These are phyloP conservation scores for Psammodynastes pulverulentus DNA, from an alignment of 2,113 vertebrate species.

Conservation along the genomic window DNA sequence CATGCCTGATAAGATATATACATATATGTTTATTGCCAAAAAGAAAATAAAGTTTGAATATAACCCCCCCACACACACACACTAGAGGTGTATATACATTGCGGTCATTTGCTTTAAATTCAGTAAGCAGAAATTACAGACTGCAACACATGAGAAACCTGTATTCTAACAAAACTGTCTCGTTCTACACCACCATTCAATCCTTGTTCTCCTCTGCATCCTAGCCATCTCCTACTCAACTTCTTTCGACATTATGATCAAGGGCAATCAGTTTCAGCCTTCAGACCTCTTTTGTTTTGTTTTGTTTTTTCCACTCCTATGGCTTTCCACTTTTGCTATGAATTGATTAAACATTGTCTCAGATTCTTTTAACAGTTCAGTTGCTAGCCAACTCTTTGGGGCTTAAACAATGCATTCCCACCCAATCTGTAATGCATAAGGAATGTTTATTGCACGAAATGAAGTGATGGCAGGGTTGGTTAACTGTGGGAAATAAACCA, in stretches of 20 bases:
- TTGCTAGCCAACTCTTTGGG: neutral
- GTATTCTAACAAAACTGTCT: neutral
- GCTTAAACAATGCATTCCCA: neutral
- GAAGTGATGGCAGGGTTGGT: neutral
- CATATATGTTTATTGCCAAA: neutral
- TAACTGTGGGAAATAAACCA: neutral
- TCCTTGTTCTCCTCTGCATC: constrained; percentile 38
- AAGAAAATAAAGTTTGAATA: neutral
- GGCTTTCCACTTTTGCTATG: too few species aligned
- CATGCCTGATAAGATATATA: neutral
- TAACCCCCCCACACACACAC: neutral
- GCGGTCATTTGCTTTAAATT: neutral
- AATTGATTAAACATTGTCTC: neutral
- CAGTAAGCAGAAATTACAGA: neutral
- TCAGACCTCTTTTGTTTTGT: neutral
- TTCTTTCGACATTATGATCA: neutral
- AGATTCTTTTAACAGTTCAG: neutral
- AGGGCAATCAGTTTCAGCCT: neutral
- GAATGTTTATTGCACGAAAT: neutral
- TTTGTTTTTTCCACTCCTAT: neutral
- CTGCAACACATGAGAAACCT: neutral
- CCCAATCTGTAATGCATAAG: neutral
- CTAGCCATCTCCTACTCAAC: constrained; percentile 2
- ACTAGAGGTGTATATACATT: neutral
- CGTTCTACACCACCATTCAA: constrained; percentile 6